Conservation (phyloP, 2,888 invertebrate species). For the Tiliacea aurago region DNA sequence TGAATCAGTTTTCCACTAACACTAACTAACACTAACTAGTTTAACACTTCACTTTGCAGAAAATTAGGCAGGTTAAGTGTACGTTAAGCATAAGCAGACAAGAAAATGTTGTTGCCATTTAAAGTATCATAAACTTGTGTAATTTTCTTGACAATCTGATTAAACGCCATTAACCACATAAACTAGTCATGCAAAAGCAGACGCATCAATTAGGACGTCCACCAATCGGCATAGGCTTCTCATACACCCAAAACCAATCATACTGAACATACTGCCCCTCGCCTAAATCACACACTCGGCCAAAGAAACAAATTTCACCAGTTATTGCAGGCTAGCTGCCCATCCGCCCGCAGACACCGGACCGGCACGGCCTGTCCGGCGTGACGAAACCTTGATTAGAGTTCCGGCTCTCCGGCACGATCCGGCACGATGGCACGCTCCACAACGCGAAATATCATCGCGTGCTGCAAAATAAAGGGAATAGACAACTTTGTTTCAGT, state of each 20-base stretch:
- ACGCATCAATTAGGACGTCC: conserved; percentile 1
- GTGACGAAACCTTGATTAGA: conserved; percentile 65
- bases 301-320: conserved; percentile 59
- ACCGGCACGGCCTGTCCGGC: conserved; percentile 52
- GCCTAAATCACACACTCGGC: conserved; percentile 41
- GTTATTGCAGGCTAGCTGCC: conserved; percentile 58
- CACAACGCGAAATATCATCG: conserved; percentile 53
- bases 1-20: neutral
- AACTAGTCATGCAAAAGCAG: neutral
- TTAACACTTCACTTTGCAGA: neutral
- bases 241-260: conserved; percentile 27
- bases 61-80: neutral
- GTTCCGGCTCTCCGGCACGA: conserved; percentile 59
- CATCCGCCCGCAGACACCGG: conserved; percentile 40
- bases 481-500: conserved; percentile 56
- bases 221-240: neutral
- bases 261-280: conserved; percentile 7
- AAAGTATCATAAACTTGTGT: neutral
- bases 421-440: conserved; percentile 47
- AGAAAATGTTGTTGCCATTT: neutral
- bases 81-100: neutral
- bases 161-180: neutral
- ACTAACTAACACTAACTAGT: too few relatives aligned
- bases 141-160: neutral
- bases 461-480: conserved; percentile 55